Evolutionary conservation across 2,113 vertebrate species (phyloP).

Genomic region (Urocolius indicus): DNA sequence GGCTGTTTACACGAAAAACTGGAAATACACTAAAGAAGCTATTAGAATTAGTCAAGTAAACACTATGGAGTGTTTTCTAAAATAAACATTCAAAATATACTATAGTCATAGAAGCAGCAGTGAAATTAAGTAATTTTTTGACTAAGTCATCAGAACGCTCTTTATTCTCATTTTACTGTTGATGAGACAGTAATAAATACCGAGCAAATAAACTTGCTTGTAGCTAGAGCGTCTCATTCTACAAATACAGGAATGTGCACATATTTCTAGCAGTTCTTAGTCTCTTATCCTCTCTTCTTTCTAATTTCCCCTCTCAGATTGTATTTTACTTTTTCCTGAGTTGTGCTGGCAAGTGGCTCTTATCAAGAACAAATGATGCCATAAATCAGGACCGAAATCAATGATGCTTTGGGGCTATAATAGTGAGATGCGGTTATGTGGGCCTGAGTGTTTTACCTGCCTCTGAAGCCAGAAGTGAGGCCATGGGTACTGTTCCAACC

Average conservation of each 20-base stretch:
- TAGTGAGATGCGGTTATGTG: conserved; percentile 26
- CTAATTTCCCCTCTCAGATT: conserved; percentile 45
- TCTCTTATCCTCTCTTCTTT: conserved; percentile 31
- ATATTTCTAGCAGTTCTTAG: background rate
- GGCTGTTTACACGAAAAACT: conserved; percentile 3
- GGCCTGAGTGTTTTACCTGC: conserved; percentile 41
- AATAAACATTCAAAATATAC: conserved; percentile 9
- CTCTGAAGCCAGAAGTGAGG: conserved; percentile 47
- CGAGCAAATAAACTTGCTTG: background rate
- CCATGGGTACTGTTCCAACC: background rate
- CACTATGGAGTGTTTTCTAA: background rate
- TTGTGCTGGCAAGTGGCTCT: conserved; percentile 51
- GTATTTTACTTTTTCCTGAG: conserved; percentile 68
- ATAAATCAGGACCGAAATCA: conserved; percentile 71
- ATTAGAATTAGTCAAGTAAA: conserved; percentile 43
- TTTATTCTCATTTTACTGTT: background rate
- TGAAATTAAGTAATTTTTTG: conserved; percentile 4
- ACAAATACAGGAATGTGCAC: background rate
- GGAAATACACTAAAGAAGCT: background rate
- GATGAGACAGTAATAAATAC: background rate
- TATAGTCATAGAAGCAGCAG: background rate
- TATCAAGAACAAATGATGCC: conserved; percentile 68
- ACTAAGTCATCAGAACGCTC: background rate
- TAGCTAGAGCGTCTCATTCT: background rate
- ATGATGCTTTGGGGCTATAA: conserved; percentile 59